Conservation (phyloP, 2,888 invertebrate species). For the Sipha maydis region DNA sequence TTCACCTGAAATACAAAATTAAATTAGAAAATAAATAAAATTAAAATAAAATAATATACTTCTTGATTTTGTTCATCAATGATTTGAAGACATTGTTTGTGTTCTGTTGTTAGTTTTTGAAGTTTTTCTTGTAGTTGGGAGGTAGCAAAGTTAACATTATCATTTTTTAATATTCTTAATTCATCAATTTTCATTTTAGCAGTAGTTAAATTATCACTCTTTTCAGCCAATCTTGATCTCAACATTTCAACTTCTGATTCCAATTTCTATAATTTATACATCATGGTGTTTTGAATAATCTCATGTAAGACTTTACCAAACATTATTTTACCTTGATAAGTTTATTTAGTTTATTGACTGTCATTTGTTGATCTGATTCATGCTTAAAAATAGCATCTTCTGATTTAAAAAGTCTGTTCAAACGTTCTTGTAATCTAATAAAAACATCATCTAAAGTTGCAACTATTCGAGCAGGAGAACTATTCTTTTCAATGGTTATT, state of each 20-base stretch:
- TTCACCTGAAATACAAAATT: constrained; percentile 26
- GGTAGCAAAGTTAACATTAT: constrained; percentile 33
- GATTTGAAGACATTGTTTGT: constrained; percentile 16
- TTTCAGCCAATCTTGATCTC: constrained; percentile 45
- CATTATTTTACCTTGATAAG: constrained; percentile 46
- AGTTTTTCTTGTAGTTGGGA: constrained; percentile 35
- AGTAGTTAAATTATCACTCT: constrained; percentile 48
- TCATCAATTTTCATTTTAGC: constrained; percentile 60
- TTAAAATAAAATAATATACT: not conserved
- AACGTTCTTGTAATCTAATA: constrained; percentile 56
- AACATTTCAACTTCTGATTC: constrained; percentile 47
- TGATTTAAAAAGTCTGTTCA: constrained; percentile 63
- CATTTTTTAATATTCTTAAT: constrained; percentile 48
- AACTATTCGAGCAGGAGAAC: constrained; percentile 55
- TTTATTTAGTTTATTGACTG: constrained; percentile 44
- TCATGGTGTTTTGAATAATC: too few relatives aligned
- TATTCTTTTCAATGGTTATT: constrained; percentile 50
- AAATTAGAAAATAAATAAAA: constrained; percentile 2
- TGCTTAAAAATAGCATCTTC: constrained; percentile 63
- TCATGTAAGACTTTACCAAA: not conserved
- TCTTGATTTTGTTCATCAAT: constrained; percentile 49
- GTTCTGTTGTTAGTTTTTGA: constrained; percentile 13
- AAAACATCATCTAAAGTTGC: constrained; percentile 56
- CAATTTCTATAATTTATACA: constrained; percentile 11
- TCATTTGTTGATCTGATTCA: constrained; percentile 61